Conservation (phyloP, 2,113 vertebrate species). For the Mormyrus lacerda region DNA sequence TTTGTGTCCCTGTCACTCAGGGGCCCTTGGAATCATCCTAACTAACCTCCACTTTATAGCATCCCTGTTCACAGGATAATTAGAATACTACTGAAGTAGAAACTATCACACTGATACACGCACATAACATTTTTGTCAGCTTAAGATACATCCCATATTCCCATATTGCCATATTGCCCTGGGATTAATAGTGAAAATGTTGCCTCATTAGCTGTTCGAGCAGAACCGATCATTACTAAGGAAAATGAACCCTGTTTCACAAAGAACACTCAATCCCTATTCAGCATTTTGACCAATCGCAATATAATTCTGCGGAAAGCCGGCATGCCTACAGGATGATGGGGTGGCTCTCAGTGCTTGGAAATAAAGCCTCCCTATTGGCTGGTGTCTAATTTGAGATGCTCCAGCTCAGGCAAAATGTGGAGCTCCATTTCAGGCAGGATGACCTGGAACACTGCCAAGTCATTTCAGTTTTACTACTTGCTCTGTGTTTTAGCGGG, state of each 20-base stretch:
- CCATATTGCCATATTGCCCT: background rate
- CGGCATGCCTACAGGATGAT: background rate
- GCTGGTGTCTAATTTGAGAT: background rate
- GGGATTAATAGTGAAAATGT: background rate
- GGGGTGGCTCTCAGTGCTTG: background rate
- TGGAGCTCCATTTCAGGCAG: background rate
- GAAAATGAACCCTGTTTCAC: background rate
- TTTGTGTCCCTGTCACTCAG: too few species aligned
- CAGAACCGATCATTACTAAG: background rate
- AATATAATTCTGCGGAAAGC: background rate
- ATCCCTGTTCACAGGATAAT: background rate
- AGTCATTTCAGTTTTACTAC: conserved; percentile 11
- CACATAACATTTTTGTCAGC: conserved; percentile 1
- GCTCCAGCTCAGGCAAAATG: background rate
- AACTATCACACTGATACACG: background rate
- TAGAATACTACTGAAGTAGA: too few species aligned
- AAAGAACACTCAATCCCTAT: background rate
- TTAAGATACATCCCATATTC: background rate
- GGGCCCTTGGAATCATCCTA: too few species aligned
- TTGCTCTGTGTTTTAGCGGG: background rate
- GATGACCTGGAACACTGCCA: background rate
- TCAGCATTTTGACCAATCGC: background rate
- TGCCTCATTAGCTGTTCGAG: background rate
- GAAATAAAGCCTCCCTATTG: background rate
- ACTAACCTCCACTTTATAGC: too few species aligned